phyloP scores from a whole-genome alignment of 37 sponge, comb jelly and placozoan species.

The Spongilla lacustris region DNA sequence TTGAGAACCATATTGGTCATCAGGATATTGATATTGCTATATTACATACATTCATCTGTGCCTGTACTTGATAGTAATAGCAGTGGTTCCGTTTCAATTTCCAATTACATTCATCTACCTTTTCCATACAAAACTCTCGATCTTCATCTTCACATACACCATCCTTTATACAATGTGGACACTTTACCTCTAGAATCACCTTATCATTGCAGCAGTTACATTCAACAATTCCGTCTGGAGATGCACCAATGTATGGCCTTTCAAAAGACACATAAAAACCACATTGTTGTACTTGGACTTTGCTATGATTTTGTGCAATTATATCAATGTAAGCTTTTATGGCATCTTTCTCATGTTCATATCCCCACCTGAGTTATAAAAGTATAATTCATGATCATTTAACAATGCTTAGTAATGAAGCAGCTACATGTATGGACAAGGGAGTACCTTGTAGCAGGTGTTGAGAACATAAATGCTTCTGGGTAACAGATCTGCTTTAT shows the following conservation, averaged over 20 bases:
- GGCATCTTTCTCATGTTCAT: conserved; percentile 56
- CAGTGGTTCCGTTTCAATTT: conserved; percentile 37
- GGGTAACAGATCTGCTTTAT: conserved; percentile 49
- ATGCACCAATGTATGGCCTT: conserved; percentile 40
- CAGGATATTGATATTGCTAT: neutral
- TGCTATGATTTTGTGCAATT: conserved; percentile 8
- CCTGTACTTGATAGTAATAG: conserved; percentile 68
- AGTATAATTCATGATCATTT: neutral
- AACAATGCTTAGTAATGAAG: neutral
- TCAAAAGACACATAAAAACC: conserved; percentile 31
- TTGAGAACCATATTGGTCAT: neutral
- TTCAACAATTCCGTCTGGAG: conserved; percentile 40
- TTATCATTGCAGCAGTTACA: conserved; percentile 48
- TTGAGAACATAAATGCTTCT: conserved; percentile 18
- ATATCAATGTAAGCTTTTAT: conserved; percentile 12
- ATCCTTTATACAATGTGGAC: conserved; percentile 21
- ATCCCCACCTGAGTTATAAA: conserved; percentile 39
- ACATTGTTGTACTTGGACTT: conserved; percentile 8
- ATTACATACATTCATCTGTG: conserved; percentile 29
- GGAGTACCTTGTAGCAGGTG: conserved; percentile 1
- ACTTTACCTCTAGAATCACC: conserved; percentile 25
- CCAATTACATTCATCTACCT: conserved; percentile 19
- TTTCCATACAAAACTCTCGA: conserved; percentile 17
- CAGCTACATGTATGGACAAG: neutral
- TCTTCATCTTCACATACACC: conserved; percentile 13